A percentile compares a stretch with the other conserved stretches of the same genome.
These are phyloP conservation scores for Gymnoscopelus microlampas DNA, from an alignment of 2,797 vertebrate species.

Conservation along the genomic window DNA sequence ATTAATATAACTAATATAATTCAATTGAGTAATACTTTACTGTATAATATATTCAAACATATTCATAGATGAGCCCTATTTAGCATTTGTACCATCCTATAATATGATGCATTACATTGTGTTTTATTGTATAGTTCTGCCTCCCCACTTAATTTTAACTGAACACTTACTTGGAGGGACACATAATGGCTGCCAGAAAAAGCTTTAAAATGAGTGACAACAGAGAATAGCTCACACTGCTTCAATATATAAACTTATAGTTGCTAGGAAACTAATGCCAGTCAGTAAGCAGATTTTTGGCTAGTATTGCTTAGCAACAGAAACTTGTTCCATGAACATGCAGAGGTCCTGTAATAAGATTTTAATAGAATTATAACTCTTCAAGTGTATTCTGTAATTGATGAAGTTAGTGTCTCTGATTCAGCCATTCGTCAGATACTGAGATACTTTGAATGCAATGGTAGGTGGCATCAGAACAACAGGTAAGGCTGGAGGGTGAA, in stretches of 20 bases:
- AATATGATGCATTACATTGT: not conserved
- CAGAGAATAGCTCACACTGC: not conserved
- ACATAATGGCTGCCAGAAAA: conserved; percentile 2
- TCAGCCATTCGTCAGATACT: not conserved
- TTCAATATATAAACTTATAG: conserved; percentile 2
- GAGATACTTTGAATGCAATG: not conserved
- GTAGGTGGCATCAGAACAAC: not conserved
- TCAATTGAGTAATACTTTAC: not conserved
- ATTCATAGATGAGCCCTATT: not conserved
- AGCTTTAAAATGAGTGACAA: conserved; percentile 21
- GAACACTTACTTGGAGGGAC: not conserved
- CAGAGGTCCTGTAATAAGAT: not conserved
- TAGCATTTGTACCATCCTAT: not conserved
- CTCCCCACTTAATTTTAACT: not conserved
- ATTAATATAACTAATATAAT: not conserved
- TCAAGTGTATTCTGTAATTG: too few species aligned
- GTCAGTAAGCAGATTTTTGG: conserved; percentile 2
- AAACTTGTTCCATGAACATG: not conserved
- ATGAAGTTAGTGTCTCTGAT: too few species aligned
- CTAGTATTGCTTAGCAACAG: not conserved
- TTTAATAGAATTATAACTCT: not conserved
- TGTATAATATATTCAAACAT: not conserved
- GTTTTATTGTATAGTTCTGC: not conserved
- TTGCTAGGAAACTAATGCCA: conserved; percentile 1
- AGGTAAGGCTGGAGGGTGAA: not conserved